Conservation (phyloP, 1,140 invertebrate species). For the Mamestra configurata region DNA sequence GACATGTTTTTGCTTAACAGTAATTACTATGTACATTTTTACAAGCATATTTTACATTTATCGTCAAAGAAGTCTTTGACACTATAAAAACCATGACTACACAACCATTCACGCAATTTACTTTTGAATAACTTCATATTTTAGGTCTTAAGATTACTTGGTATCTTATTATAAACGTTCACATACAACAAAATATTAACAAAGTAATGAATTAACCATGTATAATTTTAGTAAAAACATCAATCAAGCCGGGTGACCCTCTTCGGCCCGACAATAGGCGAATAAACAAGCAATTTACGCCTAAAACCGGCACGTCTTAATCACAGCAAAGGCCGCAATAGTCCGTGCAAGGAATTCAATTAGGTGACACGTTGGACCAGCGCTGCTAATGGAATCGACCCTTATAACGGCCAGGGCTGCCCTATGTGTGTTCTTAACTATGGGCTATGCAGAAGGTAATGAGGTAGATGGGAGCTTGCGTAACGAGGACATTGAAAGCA, state of each 20-base stretch:
- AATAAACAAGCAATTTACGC: slow-evolving; percentile 33
- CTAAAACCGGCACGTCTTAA: slow-evolving; percentile 33
- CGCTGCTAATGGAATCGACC: slow-evolving; percentile 30
- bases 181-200: not conserved
- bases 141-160: too few relatives aligned
- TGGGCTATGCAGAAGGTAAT: not conserved
- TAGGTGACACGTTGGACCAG: slow-evolving; percentile 26
- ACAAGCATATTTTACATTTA: too few relatives aligned
- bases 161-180: too few relatives aligned
- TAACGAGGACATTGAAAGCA: not conserved
- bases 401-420: slow-evolving; percentile 1
- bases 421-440: not conserved
- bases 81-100: too few relatives aligned
- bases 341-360: slow-evolving; percentile 30
- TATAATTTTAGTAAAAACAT: slow-evolving; percentile 6
- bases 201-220: not conserved
- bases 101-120: too few relatives aligned
- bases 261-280: slow-evolving; percentile 6
- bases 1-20: too few relatives aligned
- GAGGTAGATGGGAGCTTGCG: not conserved
- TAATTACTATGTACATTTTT: too few relatives aligned
- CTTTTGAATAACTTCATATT: too few relatives aligned
- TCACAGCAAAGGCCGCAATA: slow-evolving; percentile 26
- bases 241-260: not conserved
- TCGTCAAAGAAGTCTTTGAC: too few relatives aligned